Percentiles rank a stretch among this genome's conserved stretches.
These are phyloP conservation scores for Apodemia hepburni DNA, from an alignment of 2,888 invertebrate genomes.

Conservation along the genomic window DNA sequence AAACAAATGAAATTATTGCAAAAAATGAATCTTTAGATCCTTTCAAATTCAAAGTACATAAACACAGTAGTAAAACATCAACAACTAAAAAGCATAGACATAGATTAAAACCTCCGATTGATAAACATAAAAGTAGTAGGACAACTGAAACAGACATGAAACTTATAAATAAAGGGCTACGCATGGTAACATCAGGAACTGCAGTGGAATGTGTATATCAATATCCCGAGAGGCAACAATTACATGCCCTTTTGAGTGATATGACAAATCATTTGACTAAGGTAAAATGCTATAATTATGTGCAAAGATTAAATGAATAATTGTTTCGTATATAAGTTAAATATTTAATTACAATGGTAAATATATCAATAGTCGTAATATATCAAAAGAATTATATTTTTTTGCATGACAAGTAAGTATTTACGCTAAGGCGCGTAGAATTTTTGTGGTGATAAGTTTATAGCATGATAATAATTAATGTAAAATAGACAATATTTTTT, in stretches of 20 bases:
- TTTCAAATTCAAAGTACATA: background rate
- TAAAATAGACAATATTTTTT: too few species aligned
- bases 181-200: constrained; percentile 1
- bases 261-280: constrained; percentile 8
- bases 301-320: too few species aligned
- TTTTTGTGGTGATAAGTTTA: too few species aligned
- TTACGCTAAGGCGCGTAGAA: too few species aligned
- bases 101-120: background rate
- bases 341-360: too few species aligned
- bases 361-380: too few species aligned
- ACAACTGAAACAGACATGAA: background rate
- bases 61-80: background rate
- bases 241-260: constrained; percentile 4
- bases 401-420: too few species aligned
- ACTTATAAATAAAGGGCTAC: background rate
- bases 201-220: background rate
- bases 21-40: background rate
- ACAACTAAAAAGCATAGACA: background rate
- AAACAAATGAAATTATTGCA: background rate
- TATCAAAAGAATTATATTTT: too few species aligned
- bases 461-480: too few species aligned
- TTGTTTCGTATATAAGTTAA: too few species aligned
- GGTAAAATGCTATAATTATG: background rate
- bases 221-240: background rate
- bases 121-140: background rate